A percentile compares a stretch with the other conserved stretches of the same genome.
These are phyloP conservation scores for Rousettus madagascariensis DNA, from an alignment of 2,797 vertebrate species.

Conservation along the genomic window DNA sequence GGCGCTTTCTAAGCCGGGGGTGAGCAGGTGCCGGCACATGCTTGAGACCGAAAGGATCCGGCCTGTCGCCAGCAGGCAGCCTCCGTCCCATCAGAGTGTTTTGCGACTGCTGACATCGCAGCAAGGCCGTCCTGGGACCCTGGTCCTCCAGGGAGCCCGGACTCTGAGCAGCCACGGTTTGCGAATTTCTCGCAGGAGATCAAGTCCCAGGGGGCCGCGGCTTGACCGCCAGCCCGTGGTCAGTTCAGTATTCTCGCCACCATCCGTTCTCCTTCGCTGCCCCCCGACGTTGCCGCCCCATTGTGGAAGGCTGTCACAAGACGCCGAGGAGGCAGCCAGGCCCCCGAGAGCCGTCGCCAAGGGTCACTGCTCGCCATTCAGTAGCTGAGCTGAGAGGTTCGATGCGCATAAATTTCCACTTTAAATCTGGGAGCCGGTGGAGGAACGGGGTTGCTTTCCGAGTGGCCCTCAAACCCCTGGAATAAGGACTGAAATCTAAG, in stretches of 20 bases:
- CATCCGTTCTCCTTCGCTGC: not conserved
- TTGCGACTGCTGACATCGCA: not conserved
- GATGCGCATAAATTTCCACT: not conserved
- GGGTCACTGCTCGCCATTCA: not conserved
- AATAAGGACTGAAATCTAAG: not conserved
- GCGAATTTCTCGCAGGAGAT: not conserved
- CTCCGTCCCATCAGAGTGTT: not conserved
- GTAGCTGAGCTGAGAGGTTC: not conserved
- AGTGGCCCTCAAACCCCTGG: not conserved
- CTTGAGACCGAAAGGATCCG: not conserved
- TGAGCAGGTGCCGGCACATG: accelerated
- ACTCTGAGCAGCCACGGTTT: not conserved
- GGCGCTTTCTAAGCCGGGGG: not conserved
- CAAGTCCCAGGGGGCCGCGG: not conserved
- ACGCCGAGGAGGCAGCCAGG: not conserved
- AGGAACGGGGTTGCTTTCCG: not conserved
- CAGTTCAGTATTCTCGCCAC: not conserved
- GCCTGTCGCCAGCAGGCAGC: not conserved
- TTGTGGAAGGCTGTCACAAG: constrained; percentile 43
- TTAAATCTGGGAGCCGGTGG: not conserved
- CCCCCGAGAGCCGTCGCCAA: not conserved
- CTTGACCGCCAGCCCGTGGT: not conserved
- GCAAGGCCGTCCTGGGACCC: not conserved
- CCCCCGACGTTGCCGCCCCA: not conserved
- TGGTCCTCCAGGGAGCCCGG: not conserved